Conservation (phyloP, 2,113 vertebrate genomes). For the Coptodon bakossiorum region DNA sequence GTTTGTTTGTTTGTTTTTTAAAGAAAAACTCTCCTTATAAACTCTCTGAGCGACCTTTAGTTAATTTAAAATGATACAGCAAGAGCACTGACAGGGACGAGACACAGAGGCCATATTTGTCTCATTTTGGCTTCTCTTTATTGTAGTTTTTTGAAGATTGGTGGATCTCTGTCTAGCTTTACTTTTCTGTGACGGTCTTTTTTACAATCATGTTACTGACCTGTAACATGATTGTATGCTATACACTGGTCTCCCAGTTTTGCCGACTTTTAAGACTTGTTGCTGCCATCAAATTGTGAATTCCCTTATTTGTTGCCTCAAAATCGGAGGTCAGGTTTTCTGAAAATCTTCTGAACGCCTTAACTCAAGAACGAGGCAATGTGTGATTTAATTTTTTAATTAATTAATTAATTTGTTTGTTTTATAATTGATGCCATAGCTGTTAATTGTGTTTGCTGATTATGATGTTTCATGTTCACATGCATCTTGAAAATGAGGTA, state of each 20-base stretch:
- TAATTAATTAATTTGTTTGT: not conserved
- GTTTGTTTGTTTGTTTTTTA: not conserved
- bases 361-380: not conserved
- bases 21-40: not conserved
- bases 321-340: not conserved
- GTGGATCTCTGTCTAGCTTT: not conserved
- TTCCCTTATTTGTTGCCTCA: not conserved
- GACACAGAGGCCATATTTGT: not conserved
- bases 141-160: not conserved
- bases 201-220: not conserved
- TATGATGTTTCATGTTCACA: not conserved
- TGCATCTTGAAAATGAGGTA: not conserved
- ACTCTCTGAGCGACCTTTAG: not conserved
- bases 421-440: not conserved
- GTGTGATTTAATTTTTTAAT: not conserved
- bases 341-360: accelerated
- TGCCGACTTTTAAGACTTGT: not conserved
- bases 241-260: not conserved
- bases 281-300: not conserved
- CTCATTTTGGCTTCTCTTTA: not conserved
- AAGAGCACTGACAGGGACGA: accelerated
- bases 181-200: accelerated
- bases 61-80: not conserved
- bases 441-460: not conserved
- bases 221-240: accelerated